These are phyloP conservation scores for rabbit (Oryctolagus cuniculus) DNA, from an alignment of 2,113 vertebrate species.

Conservation along the genomic window mOryCun1.1 NC_091449.1:36651501-36652000, in stretches of 20 bases:
- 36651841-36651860: neutral
- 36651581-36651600: neutral
- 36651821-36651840: slow-evolving; percentile 48
- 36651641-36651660: neutral
- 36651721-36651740: neutral
- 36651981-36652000: neutral
- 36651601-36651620: neutral
- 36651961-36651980: neutral
- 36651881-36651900: slow-evolving; percentile 49
- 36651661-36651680: neutral
- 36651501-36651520: slow-evolving; percentile 21
- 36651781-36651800: slow-evolving; percentile 54
- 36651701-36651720: neutral
- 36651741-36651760: neutral
- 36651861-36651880: slow-evolving; percentile 40
- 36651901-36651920: neutral
- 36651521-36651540: neutral
- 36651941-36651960: neutral
- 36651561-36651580: neutral
- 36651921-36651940: neutral
- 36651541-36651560: neutral
- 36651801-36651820: slow-evolving; percentile 63
- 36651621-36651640: neutral
- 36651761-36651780: slow-evolving; percentile 52
- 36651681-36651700: neutral